Evolutionary conservation across 1,140 invertebrate genomes (phyloP).

Genomic region (Lanistes nyassanus): DNA sequence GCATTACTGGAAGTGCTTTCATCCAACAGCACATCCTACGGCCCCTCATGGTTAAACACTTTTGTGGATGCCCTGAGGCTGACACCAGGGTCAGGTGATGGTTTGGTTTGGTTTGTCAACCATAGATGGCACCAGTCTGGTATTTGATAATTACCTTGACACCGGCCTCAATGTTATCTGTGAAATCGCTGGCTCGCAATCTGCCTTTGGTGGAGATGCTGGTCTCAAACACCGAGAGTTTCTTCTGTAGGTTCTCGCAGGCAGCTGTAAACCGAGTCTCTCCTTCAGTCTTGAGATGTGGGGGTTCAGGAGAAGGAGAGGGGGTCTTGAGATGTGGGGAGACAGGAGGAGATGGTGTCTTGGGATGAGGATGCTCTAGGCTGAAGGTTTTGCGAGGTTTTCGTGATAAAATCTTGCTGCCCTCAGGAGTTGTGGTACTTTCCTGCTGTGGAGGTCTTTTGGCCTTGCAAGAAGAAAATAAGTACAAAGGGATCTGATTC

Average conservation of each 20-base stretch:
- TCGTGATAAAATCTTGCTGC: constrained; percentile 10
- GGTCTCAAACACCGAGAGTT: constrained; percentile 50
- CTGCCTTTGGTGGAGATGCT: constrained; percentile 49
- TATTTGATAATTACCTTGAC: constrained; percentile 24
- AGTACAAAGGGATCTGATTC: neutral
- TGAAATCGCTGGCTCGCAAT: constrained; percentile 39
- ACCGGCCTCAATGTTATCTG: constrained; percentile 29
- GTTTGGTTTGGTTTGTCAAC: no score
- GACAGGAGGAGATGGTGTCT: neutral
- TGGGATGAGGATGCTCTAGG: neutral
- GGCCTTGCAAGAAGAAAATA: no score
- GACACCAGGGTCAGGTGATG: no score
- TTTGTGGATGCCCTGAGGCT: no score
- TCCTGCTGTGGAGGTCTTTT: constrained; percentile 18
- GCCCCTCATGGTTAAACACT: no score
- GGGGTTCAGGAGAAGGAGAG: constrained; percentile 14
- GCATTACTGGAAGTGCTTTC: no score
- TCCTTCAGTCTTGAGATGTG: constrained; percentile 32
- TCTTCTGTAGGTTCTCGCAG: constrained; percentile 41
- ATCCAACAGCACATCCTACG: no score
- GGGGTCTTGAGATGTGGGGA: neutral
- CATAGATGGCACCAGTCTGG: neutral
- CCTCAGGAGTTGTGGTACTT: constrained; percentile 1
- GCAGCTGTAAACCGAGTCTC: constrained; percentile 42
- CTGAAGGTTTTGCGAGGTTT: neutral